Evolutionary conservation across 2,113 vertebrate species (phyloP).

Genomic region (Columbina picui): DNA sequence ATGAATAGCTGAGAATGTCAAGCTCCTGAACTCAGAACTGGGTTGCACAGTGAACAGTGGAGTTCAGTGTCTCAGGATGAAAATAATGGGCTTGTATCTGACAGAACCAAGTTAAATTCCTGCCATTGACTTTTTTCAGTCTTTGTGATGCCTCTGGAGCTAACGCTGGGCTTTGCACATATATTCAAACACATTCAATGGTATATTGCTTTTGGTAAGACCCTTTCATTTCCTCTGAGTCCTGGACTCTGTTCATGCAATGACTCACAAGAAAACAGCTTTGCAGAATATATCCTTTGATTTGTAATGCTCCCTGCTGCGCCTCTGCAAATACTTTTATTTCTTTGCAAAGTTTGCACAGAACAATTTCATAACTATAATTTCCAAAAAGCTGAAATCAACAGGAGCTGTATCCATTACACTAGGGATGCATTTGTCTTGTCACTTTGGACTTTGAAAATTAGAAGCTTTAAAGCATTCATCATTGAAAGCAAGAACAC

Average conservation of each 20-base stretch:
- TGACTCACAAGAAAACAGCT: constrained; percentile 68
- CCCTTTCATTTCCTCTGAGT: constrained; percentile 55
- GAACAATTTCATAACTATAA: constrained; percentile 26
- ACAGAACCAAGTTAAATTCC: constrained; percentile 8
- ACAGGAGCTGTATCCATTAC: background rate
- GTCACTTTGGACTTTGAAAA: background rate
- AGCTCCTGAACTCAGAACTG: constrained; percentile 25
- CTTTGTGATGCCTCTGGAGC: constrained; percentile 24
- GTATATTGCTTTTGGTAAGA: constrained; percentile 57
- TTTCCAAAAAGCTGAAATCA: background rate
- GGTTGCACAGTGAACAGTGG: background rate
- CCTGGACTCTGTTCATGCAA: constrained; percentile 56
- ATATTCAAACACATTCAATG: constrained; percentile 30
- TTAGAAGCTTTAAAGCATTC: background rate
- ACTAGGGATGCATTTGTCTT: background rate
- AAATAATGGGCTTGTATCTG: background rate
- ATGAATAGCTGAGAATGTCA: constrained; percentile 28
- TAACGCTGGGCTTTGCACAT: background rate
- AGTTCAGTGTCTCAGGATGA: constrained; percentile 4
- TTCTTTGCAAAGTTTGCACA: constrained; percentile 33
- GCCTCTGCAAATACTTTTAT: constrained; percentile 40
- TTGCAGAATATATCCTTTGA: constrained; percentile 56
- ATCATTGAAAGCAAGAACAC: background rate
- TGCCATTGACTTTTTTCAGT: constrained; percentile 4
- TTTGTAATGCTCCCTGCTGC: constrained; percentile 58